A percentile compares a stretch with the other conserved stretches of the same genome.
These are phyloP conservation scores for Eugnorisma glareosa DNA, from an alignment of 2,888 invertebrate species.

Conservation along the genomic window DNA sequence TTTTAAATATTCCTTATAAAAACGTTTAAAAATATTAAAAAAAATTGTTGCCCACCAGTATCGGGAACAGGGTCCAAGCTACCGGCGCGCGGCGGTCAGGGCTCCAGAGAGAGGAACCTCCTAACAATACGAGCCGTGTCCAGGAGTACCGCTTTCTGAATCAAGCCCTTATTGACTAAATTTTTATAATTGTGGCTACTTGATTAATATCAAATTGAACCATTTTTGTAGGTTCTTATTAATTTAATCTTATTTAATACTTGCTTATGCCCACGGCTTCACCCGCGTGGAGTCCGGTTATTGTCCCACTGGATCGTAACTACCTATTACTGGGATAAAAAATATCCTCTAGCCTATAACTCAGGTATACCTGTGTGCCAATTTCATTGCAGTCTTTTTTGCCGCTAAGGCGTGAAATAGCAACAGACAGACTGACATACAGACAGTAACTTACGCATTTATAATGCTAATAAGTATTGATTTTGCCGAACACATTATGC, in stretches of 20 bases:
- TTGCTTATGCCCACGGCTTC: not conserved
- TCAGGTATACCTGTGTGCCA: not conserved
- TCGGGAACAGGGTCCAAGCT: too few relatives aligned
- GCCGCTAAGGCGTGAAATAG: not conserved
- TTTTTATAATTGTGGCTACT: not conserved
- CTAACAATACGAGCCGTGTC: too few relatives aligned
- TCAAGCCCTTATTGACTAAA: too few relatives aligned
- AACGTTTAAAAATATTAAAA: too few relatives aligned
- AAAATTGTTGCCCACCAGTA: too few relatives aligned
- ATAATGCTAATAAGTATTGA: not conserved
- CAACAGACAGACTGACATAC: not conserved
- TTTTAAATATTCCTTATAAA: too few relatives aligned
- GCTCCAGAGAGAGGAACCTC: too few relatives aligned
- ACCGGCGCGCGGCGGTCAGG: too few relatives aligned
- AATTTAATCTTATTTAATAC: not conserved
- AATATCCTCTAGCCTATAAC: not conserved
- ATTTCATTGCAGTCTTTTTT: not conserved
- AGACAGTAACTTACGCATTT: not conserved
- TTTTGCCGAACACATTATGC: not conserved
- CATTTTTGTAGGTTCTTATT: not conserved
- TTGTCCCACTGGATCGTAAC: not conserved
- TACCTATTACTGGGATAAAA: not conserved
- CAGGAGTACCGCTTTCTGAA: too few relatives aligned
- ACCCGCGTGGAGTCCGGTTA: not conserved
- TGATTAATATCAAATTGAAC: not conserved